Conservation (phyloP, 2,888 invertebrate species). For the Chaitophorus viminalis region DNA sequence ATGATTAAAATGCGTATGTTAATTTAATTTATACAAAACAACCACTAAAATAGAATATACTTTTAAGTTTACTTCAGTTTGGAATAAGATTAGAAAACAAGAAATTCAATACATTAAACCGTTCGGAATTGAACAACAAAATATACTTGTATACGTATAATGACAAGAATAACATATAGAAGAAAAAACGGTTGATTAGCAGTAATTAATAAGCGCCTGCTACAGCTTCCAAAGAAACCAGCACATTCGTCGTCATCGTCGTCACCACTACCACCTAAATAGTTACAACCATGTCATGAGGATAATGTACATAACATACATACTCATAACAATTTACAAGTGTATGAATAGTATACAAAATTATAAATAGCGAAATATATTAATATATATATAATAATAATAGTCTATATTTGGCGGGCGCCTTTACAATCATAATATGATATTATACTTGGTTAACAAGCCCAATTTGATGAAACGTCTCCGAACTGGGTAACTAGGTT, state of each 20-base stretch:
- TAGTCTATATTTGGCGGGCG: conserved; percentile 29
- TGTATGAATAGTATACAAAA: not conserved
- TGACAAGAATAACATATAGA: not conserved
- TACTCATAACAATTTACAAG: not conserved
- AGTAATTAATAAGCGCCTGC: conserved; percentile 42
- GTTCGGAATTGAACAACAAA: not conserved
- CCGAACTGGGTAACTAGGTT: not conserved
- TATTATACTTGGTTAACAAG: not conserved
- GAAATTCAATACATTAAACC: not conserved
- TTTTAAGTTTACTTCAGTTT: too few relatives aligned
- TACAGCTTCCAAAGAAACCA: conserved; percentile 8
- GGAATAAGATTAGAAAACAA: not conserved
- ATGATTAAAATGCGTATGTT: too few relatives aligned
- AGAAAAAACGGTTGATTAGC: conserved; percentile 16
- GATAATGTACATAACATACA: not conserved
- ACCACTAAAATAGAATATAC: too few relatives aligned
- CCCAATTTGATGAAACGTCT: conserved; percentile 2
- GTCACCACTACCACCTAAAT: not conserved
- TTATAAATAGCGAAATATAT: too few relatives aligned
- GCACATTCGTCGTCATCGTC: not conserved
- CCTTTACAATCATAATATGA: not conserved
- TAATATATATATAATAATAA: not conserved
- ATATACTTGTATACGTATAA: not conserved
- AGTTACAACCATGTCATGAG: not conserved
- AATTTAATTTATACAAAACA: too few relatives aligned